Evolutionary conservation across 1,140 invertebrate species (phyloP), one percentile per base, ranked within the genome.

Genomic region (Melitaea cinxia): DNA sequence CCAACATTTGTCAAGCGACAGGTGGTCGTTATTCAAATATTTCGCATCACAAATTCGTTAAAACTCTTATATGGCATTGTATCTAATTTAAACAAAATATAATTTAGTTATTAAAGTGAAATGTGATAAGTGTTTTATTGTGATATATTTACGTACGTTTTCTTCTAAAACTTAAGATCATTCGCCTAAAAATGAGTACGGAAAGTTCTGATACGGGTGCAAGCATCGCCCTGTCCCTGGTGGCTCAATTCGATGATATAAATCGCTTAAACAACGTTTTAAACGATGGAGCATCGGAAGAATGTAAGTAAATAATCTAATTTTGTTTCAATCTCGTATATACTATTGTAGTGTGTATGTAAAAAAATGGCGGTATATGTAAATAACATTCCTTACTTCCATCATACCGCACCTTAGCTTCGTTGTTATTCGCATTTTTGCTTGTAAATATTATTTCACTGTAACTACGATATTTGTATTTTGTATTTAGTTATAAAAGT

Each of bases 221-320:
- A 49, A 77, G 73, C 49, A 71, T 88, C 54, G 68, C 78, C 4
- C 75, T 90, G 17, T 89, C 88, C 4, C 66, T 89, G 62, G 86
- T 88, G 14, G 88, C 88, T 2, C 88, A 90, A 71, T 93, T 94
- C 78, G 94, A 95, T 80, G 94, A 95, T 88, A 85, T 95, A 63
- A 93, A 94, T 75, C 92, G 94, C 64, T 94, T 94, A 75, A 93
- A 94, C 62, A 92, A 93, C 71, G 92, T 94, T 50, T 83, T 95
- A 10, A 91, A 93, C 56, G 94, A 94, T 72, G 94, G 93, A 68
- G 92, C 92, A 0, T 93, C 93, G 19, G 94, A 95, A 86, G 94
- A 94, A 92, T 94, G 94, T 95, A 80, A 82, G 89, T 83, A 70
- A 17, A 19, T 42, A 0, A 17, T 7, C 2, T 9, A 17, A 17